A percentile compares a stretch with the other conserved stretches of the same genome.
Conservation (phyloP, 2,113 vertebrate species). For the Brienomyrus longianalis region DNA sequence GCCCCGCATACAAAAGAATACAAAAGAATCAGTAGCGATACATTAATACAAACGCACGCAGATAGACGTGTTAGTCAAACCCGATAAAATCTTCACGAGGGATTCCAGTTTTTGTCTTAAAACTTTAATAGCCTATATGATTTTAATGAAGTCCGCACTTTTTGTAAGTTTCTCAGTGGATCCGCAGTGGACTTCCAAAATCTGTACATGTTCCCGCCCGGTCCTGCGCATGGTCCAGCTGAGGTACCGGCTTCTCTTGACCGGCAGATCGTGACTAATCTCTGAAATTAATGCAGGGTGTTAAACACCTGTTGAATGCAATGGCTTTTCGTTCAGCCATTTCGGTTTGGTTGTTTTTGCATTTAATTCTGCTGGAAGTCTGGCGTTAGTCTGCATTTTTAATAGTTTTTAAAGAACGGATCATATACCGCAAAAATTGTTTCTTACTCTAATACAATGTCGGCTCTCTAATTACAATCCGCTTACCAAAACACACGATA, state of each 20-base stretch:
- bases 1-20: conserved; percentile 52
- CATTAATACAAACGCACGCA: conserved; percentile 33
- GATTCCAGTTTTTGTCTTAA: neutral
- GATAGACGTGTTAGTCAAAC: conserved; percentile 49
- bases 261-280: conserved; percentile 60
- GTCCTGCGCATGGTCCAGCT: conserved; percentile 44
- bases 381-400: neutral
- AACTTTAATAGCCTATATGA: neutral
- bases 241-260: conserved; percentile 60
- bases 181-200: neutral
- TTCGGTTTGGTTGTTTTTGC: neutral
- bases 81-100: conserved; percentile 42
- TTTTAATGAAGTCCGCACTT: neutral
- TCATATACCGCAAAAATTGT: neutral
- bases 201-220: neutral
- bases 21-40: conserved; percentile 45
- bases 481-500: conserved; percentile 47
- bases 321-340: conserved; percentile 38
- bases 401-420: neutral
- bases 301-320: conserved; percentile 56
- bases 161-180: neutral
- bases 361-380: neutral
- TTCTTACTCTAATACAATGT: neutral
- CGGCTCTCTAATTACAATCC: neutral
- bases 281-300: conserved; percentile 53